Evolutionary conservation across 2,888 invertebrate species (phyloP), one percentile per base, ranked within the genome.

Genomic region (Tillus elongatus): DNA sequence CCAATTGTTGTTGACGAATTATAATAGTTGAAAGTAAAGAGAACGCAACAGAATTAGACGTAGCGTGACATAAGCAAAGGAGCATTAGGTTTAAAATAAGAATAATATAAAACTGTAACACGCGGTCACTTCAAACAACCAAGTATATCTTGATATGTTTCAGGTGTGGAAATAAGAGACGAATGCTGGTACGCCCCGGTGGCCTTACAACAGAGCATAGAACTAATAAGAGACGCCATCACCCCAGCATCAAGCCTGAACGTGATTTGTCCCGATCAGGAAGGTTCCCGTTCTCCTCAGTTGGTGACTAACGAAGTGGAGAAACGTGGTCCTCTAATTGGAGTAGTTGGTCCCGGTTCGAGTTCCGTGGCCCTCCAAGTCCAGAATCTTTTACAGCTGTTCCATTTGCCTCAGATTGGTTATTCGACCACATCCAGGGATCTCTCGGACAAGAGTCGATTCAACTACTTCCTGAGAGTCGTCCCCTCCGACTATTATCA

Each of bases 401-500:
- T 75, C 56, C 69, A 73, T 40, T 68, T 75, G 41, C 73, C 74
- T 4, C 80, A 84, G 68, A 75, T 85, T 40, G 80, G 82, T 13
- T 86, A 84, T 65, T 82, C 83, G 13, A 82, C 85, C 30, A 86
- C 86, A 16, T 78, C 79, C 13, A 73, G 74, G 48, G 83, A 83
- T 60, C 69, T 86, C 33, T 82, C 82, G 44, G 79, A 82, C 61
- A 84, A 83, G 57, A 75, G 73, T 45, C 68, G 81, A 44, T 86
- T 78, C 66, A 75, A 79, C 52, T 84, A 82, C 52, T 86, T 85
- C 64, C 69, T 83, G 53, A 71, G 86, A 24, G 83, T 85, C 14
- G 84, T 85, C 28, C 85, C 85, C 8, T 79, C 82, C 1, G 85
- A 86, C 66, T 75, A 73, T 49, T 79, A 79, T 64, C 85, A 85